Conservation (phyloP, 1,140 invertebrate species). For the Drosophila arizonae region DNA sequence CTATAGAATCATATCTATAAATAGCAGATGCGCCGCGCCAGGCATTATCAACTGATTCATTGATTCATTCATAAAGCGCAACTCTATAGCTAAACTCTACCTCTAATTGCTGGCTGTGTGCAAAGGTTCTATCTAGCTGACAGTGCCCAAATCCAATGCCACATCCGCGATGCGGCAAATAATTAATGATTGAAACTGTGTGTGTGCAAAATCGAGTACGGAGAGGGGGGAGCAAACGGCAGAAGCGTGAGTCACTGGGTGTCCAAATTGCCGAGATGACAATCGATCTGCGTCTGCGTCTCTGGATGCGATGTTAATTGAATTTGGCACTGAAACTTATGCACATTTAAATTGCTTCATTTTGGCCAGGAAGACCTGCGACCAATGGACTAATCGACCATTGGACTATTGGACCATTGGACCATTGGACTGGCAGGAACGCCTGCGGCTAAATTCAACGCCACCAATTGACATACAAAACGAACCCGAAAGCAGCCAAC, state of each 20-base stretch:
- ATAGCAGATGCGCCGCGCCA: slow-evolving; percentile 71
- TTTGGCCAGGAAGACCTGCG: slow-evolving; percentile 42
- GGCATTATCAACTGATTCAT: slow-evolving; percentile 59
- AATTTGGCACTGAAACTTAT: slow-evolving; percentile 59
- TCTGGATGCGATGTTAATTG: slow-evolving; percentile 61
- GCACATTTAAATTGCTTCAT: slow-evolving; percentile 77
- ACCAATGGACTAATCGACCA: background rate
- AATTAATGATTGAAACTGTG: slow-evolving; percentile 67
- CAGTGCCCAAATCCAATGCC: slow-evolving; percentile 48
- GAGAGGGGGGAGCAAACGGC: slow-evolving; percentile 46
- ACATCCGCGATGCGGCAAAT: slow-evolving; percentile 66
- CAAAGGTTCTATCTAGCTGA: slow-evolving; percentile 56
- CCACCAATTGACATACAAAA: slow-evolving; percentile 76
- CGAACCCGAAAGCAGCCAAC: slow-evolving; percentile 47
- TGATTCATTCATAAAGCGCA: slow-evolving; percentile 65
- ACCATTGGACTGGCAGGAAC: background rate
- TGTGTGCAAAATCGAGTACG: slow-evolving; percentile 29
- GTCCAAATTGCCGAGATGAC: slow-evolving; percentile 63
- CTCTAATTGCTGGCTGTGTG: slow-evolving; percentile 20
- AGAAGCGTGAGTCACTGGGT: slow-evolving; percentile 74
- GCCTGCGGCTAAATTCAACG: slow-evolving; percentile 49
- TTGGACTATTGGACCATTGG: background rate
- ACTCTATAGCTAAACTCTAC: slow-evolving; percentile 10
- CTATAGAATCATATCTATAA: slow-evolving; percentile 68
- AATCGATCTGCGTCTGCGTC: slow-evolving; percentile 21